These are phyloP conservation scores for Dicentrarchus labrax DNA, from an alignment of 2,113 vertebrate species.

Conservation along the genomic window DNA sequence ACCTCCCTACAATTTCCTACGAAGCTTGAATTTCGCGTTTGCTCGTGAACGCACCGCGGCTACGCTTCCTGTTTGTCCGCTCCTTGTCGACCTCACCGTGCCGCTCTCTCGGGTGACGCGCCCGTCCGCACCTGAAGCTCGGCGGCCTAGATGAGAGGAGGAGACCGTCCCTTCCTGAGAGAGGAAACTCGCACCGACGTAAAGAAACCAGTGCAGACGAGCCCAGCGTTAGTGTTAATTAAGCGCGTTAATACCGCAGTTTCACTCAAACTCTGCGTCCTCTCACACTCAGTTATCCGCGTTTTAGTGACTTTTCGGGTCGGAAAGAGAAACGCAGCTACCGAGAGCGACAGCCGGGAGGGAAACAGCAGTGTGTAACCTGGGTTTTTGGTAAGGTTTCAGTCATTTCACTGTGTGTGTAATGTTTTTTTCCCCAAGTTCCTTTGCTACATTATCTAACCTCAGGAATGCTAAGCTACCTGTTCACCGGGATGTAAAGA, in stretches of 20 bases:
- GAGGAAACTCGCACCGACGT: constrained; percentile 55
- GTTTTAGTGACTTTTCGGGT: not conserved
- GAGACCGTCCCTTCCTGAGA: constrained; percentile 34
- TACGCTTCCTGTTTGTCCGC: not conserved
- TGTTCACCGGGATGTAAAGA: not conserved
- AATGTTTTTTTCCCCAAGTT: not conserved
- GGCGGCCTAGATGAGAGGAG: constrained; percentile 24
- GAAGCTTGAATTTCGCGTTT: not conserved
- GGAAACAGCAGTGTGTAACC: constrained; percentile 4
- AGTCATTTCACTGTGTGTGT: constrained; percentile 1
- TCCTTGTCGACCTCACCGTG: not conserved
- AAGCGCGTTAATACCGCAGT: not conserved
- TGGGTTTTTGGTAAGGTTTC: constrained; percentile 33
- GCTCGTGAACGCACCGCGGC: constrained; percentile 34
- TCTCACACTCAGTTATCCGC: not conserved
- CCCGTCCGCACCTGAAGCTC: not conserved
- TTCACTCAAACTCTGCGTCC: not conserved
- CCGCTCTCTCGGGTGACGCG: not conserved
- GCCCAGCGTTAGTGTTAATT: not conserved
- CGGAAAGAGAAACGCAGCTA: not conserved
- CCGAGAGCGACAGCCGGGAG: constrained; percentile 7
- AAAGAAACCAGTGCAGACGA: constrained; percentile 21
- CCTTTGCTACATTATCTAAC: not conserved
- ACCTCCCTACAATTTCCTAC: too few species aligned
- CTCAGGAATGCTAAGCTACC: not conserved